Conservation (phyloP, 2,888 invertebrate species). For the Hylaea fasciaria region DNA sequence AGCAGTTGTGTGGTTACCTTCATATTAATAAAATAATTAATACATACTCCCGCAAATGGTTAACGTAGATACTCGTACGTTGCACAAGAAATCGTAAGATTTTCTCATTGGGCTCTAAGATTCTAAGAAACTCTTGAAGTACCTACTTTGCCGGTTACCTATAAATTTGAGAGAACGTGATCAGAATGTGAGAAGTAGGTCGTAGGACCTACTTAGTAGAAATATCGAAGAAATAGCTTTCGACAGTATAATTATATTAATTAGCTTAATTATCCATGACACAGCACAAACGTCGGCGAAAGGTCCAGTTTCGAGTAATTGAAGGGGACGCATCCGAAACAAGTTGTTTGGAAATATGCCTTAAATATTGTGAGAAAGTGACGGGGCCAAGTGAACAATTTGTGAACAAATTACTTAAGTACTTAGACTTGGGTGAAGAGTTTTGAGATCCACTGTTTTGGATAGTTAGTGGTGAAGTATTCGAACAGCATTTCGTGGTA, state of each 20-base stretch:
- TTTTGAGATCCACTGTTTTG: constrained; percentile 38
- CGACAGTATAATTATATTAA: constrained; percentile 27
- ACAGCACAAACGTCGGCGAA: constrained; percentile 47
- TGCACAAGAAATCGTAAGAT: too few species aligned
- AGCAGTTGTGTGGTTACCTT: too few species aligned
- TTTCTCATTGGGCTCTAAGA: too few species aligned
- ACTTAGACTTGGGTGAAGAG: constrained; percentile 42
- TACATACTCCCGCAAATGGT: too few species aligned
- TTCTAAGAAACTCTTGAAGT: too few species aligned
- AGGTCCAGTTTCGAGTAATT: constrained; percentile 61
- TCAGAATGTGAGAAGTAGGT: too few species aligned
- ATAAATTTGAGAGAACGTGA: too few species aligned
- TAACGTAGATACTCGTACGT: too few species aligned
- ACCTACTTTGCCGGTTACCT: too few species aligned
- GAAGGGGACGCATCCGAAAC: constrained; percentile 60
- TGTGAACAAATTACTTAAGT: constrained; percentile 52
- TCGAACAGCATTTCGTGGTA: constrained; percentile 25
- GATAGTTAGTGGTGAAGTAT: constrained; percentile 26
- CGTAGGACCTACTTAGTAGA: too few species aligned
- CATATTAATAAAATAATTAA: too few species aligned
- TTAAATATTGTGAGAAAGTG: constrained; percentile 53
- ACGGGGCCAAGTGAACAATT: constrained; percentile 45
- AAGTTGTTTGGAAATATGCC: constrained; percentile 59
- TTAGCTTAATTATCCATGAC: constrained; percentile 47
- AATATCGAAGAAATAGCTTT: not conserved